Base-by-base conservation (phyloP, 2,888 invertebrate genomes). In the Seira sanloemensis region DNA sequence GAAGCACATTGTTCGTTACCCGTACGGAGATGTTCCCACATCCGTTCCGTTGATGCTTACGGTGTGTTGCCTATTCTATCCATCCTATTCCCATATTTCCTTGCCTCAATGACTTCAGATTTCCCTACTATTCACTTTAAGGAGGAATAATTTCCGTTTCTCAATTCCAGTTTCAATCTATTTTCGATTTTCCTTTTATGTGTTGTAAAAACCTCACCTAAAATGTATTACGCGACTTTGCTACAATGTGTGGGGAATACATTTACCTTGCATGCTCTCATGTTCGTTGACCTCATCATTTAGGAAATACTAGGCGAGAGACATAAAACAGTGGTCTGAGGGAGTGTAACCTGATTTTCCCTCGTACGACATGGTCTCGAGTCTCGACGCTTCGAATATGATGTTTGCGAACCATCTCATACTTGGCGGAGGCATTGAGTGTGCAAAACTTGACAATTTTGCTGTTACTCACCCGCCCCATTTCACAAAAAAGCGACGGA, bases 71-170 rank as follows among this genome's bases (percentile, higher is more conserved):
- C n/a, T n/a, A n/a, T n/a, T n/a, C n/a, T n/a, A n/a, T n/a, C n/a
- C 37, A 62, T 0, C 25, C 7, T 73, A 66, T 73, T 58, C 27
- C 67, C 26, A 67, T 79, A 67, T 79, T 79, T 74, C 58, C 75
- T 62, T 69, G 69, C 75, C 16, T 50, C 7, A 19, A 24, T 80
- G 69, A 58, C 46, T 80, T 62, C 25, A 62, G 75, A 80, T 75
- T 75, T 74, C 66, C 75, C 25, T 66, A 18, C 62, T 73, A 58
- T 79, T 80, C 73, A 68, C 68, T 75, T 75, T 62, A 69, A 80
- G 80, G 80, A 74, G 80, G 80, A 80, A 80, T 80, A 80, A 80
- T 80, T 80, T 80, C 80, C 80, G 80, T 80, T 80, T 75, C 80
- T 80, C 80, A 74, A 80, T 80, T 80, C 75, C 74, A 75, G 9